Evolutionary conservation across 64 coral and sea anemone species (phyloP), one percentile per base, ranked within the genome.

Genomic region (Pachyseris speciosa): DNA sequence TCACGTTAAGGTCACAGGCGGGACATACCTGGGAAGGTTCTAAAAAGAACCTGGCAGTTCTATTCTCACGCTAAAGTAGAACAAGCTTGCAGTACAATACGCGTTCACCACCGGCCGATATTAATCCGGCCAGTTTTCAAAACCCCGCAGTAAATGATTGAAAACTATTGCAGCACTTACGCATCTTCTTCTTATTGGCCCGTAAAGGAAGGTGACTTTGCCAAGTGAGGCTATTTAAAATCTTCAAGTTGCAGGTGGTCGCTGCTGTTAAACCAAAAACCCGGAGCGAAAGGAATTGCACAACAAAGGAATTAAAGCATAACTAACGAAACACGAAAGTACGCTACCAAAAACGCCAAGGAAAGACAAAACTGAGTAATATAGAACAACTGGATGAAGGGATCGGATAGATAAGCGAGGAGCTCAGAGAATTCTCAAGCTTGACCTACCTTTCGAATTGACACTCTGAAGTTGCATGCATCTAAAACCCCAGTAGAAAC

Each of bases 401-500:
- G 22, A 81, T 5, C 45, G 9, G 13, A 44, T 7, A 31, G 10
- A 55, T 53, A 16, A 44, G 24, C 13, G 22, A 28, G 37, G 41
- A 72, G 22, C 15, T 24, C 19, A 72, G 16, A 38, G 37, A 20
- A 40, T 70, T 44, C 10, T 3, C 36, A 9, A 16, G 17, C 43
- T 43, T 20, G 39, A 19, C 83, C 36, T 72, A 94, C 96, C 92
- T 98, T 98, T 36, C 96, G 92, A 92, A 98, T 91, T 20, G 96
- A 98, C 60, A 98, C 89, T 85, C 96, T 41, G 78, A 90, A 92
- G 36, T 86, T 87, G 64, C 96, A 98, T 3, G 84, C 53, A 88
- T 98, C 96, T 13, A 98, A 87, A 24, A 98, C 96, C 55, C 96
- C 96, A 27, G 93, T 98, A 4, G 84, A 89, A n/a, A 93, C 88